These are phyloP conservation scores for Phasia obesa DNA, from an alignment of 2,888 invertebrate genomes.

Conservation along the genomic window DNA sequence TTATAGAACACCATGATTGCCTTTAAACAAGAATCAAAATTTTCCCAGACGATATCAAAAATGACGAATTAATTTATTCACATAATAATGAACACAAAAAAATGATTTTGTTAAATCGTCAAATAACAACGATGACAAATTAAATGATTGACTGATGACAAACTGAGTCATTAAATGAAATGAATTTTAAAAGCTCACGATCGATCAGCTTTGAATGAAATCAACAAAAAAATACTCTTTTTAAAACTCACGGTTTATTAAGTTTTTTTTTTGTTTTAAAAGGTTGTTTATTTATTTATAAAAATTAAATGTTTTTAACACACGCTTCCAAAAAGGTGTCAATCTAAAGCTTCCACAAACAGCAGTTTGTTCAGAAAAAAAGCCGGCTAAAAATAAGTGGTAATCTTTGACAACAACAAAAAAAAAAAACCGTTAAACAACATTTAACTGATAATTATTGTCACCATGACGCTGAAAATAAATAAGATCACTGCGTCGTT, in stretches of 20 bases:
- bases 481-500: slow-evolving; percentile 25
- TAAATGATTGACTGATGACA: slow-evolving; percentile 25
- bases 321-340: not conserved
- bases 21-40: not conserved
- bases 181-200: slow-evolving; percentile 20
- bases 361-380: not conserved
- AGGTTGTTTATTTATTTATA: not conserved
- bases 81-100: not conserved
- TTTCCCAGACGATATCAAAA: not conserved
- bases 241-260: slow-evolving; percentile 12
- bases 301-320: not conserved
- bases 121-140: slow-evolving; percentile 43
- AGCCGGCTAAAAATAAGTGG: not conserved
- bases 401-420: no score
- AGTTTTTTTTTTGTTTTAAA: not conserved
- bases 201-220: not conserved
- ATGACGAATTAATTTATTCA: slow-evolving; percentile 30
- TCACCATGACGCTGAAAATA: not conserved
- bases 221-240: slow-evolving; percentile 12
- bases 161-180: slow-evolving; percentile 51
- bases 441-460: not conserved
- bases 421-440: not conserved
- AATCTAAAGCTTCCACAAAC: not conserved
- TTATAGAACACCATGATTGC: slow-evolving; percentile 13
- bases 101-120: slow-evolving; percentile 15